Conservation (phyloP, 2,113 vertebrate genomes). For the Coreoperca whiteheadi region DNA sequence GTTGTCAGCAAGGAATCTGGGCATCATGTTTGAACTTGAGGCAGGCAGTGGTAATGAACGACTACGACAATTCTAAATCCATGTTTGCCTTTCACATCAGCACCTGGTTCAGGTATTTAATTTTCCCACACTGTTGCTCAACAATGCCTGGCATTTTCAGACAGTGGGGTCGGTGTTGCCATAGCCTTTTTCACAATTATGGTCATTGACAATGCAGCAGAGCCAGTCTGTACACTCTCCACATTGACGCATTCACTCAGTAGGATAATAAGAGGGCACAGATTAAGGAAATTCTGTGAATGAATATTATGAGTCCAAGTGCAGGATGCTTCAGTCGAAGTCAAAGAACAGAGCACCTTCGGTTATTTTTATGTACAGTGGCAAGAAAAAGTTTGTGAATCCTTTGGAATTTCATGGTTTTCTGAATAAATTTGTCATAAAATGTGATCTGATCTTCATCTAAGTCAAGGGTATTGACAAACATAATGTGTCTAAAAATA, state of each 20-base stretch:
- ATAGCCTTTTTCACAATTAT: conserved; percentile 39
- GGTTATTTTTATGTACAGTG: conserved; percentile 14
- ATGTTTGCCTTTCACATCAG: conserved; percentile 11
- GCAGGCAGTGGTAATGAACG: conserved; percentile 9
- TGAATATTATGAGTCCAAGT: conserved; percentile 7
- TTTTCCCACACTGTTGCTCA: conserved; percentile 71
- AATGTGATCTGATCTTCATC: too few relatives aligned
- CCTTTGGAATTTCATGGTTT: too few relatives aligned
- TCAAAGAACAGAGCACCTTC: conserved; percentile 15
- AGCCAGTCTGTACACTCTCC: conserved; percentile 57
- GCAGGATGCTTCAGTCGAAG: background rate
- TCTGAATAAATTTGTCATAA: too few relatives aligned
- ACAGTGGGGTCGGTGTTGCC: conserved; percentile 10
- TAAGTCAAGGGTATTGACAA: too few relatives aligned
- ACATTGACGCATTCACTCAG: conserved; percentile 34
- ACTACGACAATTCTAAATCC: conserved; percentile 27
- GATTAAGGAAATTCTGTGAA: conserved; percentile 20
- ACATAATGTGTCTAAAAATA: too few relatives aligned
- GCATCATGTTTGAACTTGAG: conserved; percentile 55
- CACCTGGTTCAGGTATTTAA: conserved; percentile 30
- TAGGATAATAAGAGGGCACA: background rate
- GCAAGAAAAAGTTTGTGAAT: too few relatives aligned
- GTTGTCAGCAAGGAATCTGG: background rate
- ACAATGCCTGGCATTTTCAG: background rate
- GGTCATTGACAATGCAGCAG: conserved; percentile 38